Conservation (phyloP, 1,140 invertebrate genomes). For the Portunus trituberculatus region DNA sequence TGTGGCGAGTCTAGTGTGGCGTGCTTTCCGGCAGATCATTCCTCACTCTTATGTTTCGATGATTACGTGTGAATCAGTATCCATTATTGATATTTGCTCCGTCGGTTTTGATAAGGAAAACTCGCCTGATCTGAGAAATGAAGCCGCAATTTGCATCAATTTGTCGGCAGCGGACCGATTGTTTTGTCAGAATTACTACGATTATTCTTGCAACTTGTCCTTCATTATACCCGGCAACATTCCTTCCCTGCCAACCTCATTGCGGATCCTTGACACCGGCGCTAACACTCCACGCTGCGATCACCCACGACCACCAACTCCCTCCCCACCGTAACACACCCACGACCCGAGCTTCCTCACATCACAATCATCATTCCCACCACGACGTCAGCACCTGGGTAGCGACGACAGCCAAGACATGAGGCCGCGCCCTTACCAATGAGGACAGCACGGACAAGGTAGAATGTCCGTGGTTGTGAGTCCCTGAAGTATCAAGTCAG, state of each 20-base stretch:
- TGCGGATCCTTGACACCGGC: background rate
- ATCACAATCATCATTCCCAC: background rate
- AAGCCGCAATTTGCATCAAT: background rate
- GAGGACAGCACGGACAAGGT: background rate
- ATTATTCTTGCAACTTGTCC: background rate
- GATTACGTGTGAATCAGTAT: background rate
- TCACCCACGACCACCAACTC: too few species aligned
- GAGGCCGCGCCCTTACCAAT: slow-evolving; percentile 16
- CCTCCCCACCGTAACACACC: too few species aligned
- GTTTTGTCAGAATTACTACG: background rate
- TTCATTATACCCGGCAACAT: background rate
- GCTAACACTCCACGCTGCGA: background rate
- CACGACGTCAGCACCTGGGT: background rate
- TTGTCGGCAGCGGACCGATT: background rate
- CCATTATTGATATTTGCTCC: background rate
- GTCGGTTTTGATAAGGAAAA: background rate
- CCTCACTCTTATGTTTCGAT: background rate
- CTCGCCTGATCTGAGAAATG: background rate
- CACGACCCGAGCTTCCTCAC: background rate
- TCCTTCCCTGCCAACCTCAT: background rate
- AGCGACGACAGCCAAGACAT: background rate
- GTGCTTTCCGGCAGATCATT: background rate
- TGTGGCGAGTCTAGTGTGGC: background rate
- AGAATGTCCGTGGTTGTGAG: background rate
- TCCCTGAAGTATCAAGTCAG: background rate